Conservation (phyloP, 2,113 vertebrate genomes). For the Eulemur macaco region DNA sequence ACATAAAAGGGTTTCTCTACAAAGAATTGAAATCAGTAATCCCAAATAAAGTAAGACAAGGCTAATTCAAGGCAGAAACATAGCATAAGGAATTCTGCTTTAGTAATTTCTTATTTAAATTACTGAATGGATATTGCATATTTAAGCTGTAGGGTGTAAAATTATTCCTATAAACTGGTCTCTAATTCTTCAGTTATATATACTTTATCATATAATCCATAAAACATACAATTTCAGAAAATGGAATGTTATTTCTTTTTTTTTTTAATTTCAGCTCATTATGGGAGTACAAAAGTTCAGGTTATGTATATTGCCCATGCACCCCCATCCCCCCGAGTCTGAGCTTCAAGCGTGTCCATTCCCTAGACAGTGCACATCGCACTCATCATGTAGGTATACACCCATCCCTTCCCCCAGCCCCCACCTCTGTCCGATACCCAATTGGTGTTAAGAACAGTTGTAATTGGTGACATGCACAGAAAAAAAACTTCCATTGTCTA, state of each 20-base stretch:
- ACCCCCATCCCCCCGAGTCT: too few species aligned
- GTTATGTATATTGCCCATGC: too few species aligned
- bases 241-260: not conserved
- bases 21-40: not conserved
- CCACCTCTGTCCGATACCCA: too few species aligned
- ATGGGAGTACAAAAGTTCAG: too few species aligned
- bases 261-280: too few species aligned
- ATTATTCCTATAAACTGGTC: not conserved
- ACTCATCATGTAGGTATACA: too few species aligned
- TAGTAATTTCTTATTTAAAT: not conserved
- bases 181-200: not conserved
- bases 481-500: not conserved
- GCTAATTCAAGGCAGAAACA: not conserved
- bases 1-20: not conserved
- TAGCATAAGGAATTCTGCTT: not conserved
- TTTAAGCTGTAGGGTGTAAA: not conserved
- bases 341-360: too few species aligned
- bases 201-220: not conserved
- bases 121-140: not conserved
- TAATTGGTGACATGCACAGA: not conserved
- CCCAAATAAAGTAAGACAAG: not conserved
- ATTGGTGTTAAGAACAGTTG: not conserved
- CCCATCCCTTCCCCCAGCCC: too few species aligned
- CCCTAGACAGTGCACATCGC: too few species aligned
- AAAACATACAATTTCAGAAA: not conserved